These are phyloP conservation scores for Globodera rostochiensis DNA, from an alignment of 1,140 invertebrate species.

Conservation along the genomic window DNA sequence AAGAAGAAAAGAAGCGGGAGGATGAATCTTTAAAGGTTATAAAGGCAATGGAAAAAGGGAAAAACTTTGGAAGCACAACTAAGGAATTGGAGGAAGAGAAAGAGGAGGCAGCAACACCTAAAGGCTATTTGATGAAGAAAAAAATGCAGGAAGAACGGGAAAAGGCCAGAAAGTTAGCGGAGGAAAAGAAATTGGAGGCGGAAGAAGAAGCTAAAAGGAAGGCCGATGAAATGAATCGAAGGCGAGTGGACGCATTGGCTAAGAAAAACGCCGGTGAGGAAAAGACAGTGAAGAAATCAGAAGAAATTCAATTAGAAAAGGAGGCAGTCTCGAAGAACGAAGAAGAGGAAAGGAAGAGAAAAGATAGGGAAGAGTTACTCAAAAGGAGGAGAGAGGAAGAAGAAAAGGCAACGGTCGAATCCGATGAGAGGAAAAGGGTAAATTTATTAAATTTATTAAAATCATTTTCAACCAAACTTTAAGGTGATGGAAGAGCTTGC, in stretches of 20 bases:
- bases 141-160: slow-evolving; percentile 11
- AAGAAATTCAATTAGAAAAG: not conserved
- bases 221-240: slow-evolving; percentile 7
- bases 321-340: not conserved
- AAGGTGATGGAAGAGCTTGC: not conserved
- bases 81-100: not conserved
- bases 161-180: slow-evolving; percentile 4
- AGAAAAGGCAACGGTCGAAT: not conserved
- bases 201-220: slow-evolving; percentile 7
- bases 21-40: not conserved
- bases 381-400: not conserved
- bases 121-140: slow-evolving; percentile 12
- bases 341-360: slow-evolving; percentile 8
- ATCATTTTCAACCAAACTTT: not conserved
- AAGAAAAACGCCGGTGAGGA: slow-evolving; percentile 14
- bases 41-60: not conserved
- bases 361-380: slow-evolving; percentile 18
- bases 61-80: not conserved
- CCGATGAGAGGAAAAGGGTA: not conserved
- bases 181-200: slow-evolving; percentile 1
- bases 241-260: not conserved
- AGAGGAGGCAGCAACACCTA: not conserved
- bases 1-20: not conserved
- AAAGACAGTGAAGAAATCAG: not conserved
- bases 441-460: not conserved